Conservation (phyloP, 2,888 invertebrate species). For the Stratiomys singularior region DNA sequence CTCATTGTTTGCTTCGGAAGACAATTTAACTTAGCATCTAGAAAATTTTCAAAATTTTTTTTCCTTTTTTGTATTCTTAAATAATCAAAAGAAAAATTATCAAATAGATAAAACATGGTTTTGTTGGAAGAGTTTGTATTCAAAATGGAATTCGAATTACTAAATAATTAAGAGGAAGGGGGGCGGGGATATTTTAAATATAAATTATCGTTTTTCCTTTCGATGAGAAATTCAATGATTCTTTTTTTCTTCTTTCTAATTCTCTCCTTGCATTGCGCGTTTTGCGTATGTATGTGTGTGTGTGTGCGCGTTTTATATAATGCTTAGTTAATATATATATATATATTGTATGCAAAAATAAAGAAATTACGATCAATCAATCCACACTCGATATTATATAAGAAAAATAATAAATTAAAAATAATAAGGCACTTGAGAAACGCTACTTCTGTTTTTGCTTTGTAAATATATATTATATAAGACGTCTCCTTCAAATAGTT, state of each 20-base stretch:
- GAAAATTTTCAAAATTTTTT: background rate
- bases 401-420: conserved; percentile 46
- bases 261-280: background rate
- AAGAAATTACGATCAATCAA: conserved; percentile 29
- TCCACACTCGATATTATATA: conserved; percentile 1
- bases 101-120: background rate
- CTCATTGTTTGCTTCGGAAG: conserved; percentile 31
- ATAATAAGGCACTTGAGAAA: conserved; percentile 47
- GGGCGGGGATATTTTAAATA: too few species aligned
- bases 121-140: background rate
- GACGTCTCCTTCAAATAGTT: conserved; percentile 17
- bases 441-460: conserved; percentile 8
- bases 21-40: conserved; percentile 34
- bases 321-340: background rate
- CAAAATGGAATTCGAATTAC: background rate
- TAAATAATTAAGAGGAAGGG: background rate
- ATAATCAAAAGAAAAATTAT: too few species aligned
- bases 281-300: background rate
- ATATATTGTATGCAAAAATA: background rate
- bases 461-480: conserved; percentile 36
- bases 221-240: background rate
- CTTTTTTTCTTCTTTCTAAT: background rate
- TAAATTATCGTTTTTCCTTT: too few species aligned
- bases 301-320: background rate
- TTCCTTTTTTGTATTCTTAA: conserved; percentile 16